Evolutionary conservation across 2,113 vertebrate species (phyloP), one percentile per base, ranked within the genome.

Genomic region (Pelvicachromis taeniatus): DNA sequence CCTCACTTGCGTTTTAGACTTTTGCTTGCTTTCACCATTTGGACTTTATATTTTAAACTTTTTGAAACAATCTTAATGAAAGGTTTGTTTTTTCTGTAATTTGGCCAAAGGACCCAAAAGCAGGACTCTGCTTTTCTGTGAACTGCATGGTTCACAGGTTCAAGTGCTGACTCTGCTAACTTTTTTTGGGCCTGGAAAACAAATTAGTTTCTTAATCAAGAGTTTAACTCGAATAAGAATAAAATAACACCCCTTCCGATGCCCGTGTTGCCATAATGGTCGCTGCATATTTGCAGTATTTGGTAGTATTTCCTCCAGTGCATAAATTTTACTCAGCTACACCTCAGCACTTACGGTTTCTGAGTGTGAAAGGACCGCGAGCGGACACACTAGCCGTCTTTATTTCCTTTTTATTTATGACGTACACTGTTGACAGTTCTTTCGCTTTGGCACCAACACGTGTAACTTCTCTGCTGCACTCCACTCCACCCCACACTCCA

Each of bases 291-390:
- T 23, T 68, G 4, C 16, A 42, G 63, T 38, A 6, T 9, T 59
- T 31, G 14, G 0, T 59, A 17, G 16, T 35, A 68, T 68, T 65
- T 40, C 0, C 0, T 65, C 35, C n/a, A 40, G 0, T 35, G 6
- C 35, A 40, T 6, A 23, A 21, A 68, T 68, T 68, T 68, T 42
- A 42, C n/a, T 68, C n/a, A 68, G 23, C 38, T 42, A 42, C 1
- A 0, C 38, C 21, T 68, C 7, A 68, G 35, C 35, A 2, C 3
- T 14, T 68, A 38, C 1, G 1, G 4, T 14, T 40, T 40, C 35
- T 9, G 11, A 26, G 26, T 26, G 26, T 26, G 26, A 26, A 29
- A 29, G 4, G 29, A 29, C 29, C 29, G 4, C 4, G 29, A 29
- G 4, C 29, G 29, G 4, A 29, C 29, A 29, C 29, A 29, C 29